Evolutionary conservation across 2,888 invertebrate genomes (phyloP), one percentile per base, ranked within the genome.

Genomic region (Yponomeuta plumbellus): DNA sequence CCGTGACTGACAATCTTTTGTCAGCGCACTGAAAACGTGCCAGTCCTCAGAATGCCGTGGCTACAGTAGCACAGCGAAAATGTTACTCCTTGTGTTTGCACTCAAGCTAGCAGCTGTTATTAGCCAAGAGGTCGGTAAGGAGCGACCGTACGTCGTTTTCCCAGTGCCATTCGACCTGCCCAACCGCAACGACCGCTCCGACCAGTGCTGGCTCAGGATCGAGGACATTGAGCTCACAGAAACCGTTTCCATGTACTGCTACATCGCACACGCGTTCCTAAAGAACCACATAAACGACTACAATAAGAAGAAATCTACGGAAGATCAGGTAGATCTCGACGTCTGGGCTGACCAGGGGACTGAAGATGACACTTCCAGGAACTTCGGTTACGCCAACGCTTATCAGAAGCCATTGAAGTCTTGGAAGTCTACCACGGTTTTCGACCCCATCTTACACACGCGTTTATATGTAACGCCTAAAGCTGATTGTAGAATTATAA

Each of bases 11-110:
- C 58, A 21, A 8, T 58, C 21, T 58, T 22, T 58, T 58, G 58
- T 58, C 79, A 77, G 67, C 73, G 59, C 61, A 13, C n/a, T 26
- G 34, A 11, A 3, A 61, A 26, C n/a, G 26, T n/a, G 26, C 84
- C 80, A 91, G 89, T 90, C 80, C 72, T 79, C 79, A 85, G 79
- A 83, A 89, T 89, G 87, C 80, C 83, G 81, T 76, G 77, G 85
- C 64, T 74, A 70, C 73, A 76, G 76, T 75, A 76, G 76, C 76
- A 88, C 89, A 84, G 80, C 80, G 83, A 90, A 88, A 89, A 90
- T 90, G 90, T 88, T 88, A 81, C 72, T 83, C 72, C 56, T 72
- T 56, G 40, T 78, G 71, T 72, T 80, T 63, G 34, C 59, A 26
- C 57, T 58, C 40, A n/a, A 61, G 4, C 20, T 66, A 17, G 59